phyloP scores from a whole-genome alignment of 2,113 vertebrate species.

The Pipra filicauda region DNA sequence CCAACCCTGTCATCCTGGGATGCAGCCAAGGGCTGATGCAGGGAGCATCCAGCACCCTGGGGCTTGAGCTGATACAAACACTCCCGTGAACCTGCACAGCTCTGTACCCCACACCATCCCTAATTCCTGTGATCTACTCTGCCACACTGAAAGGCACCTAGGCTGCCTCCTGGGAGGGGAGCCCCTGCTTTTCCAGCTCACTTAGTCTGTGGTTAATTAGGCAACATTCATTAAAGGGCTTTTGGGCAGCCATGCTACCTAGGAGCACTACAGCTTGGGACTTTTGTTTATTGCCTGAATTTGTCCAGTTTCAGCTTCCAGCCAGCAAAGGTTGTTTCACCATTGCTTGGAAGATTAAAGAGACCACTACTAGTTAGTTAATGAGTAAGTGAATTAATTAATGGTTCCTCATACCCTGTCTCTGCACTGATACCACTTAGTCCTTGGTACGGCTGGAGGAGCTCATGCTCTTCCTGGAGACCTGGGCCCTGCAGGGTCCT shows the following conservation, averaged over 20 bases:
- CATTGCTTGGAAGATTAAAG: slow-evolving; percentile 23
- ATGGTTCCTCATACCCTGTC: slow-evolving; percentile 16
- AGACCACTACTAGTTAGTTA: not conserved
- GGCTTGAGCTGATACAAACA: not conserved
- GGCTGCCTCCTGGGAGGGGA: not conserved
- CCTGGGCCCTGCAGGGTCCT: not conserved
- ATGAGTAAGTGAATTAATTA: slow-evolving; percentile 50
- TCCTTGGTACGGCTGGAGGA: not conserved
- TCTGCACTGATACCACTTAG: not conserved
- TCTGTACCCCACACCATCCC: not conserved
- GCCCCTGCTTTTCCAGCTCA: not conserved
- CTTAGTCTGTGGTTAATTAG: not conserved
- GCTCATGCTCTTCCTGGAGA: not conserved
- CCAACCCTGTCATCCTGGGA: not conserved
- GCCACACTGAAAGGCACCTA: not conserved
- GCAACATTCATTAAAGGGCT: not conserved
- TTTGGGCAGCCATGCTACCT: not conserved
- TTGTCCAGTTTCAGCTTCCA: not conserved
- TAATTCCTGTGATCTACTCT: not conserved
- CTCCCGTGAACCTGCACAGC: not conserved
- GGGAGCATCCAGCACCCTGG: not conserved
- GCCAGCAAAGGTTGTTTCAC: not conserved
- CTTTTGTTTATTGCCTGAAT: not conserved
- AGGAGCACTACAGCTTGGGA: not conserved
- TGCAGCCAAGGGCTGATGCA: not conserved